Evolutionary conservation across 2,888 invertebrate species (phyloP).

Genomic region (Trachelus iudaicus): DNA sequence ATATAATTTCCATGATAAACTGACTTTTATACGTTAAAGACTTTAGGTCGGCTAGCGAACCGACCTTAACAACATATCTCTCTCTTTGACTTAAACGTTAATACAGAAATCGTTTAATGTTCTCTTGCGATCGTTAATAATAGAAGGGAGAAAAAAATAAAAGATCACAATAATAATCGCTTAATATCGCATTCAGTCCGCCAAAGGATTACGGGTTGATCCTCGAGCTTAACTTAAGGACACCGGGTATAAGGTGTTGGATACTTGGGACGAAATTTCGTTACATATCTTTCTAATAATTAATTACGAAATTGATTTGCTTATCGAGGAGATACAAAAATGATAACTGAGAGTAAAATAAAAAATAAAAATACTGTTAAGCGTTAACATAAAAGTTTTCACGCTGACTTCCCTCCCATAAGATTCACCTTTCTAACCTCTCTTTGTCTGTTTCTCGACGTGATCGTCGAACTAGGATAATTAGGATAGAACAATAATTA

Average conservation of each 20-base stretch:
- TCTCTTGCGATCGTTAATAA: background rate
- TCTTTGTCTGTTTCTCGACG: background rate
- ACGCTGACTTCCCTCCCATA: background rate
- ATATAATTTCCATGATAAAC: background rate
- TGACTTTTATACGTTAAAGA: constrained; percentile 5
- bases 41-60: background rate
- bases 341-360: background rate
- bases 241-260: background rate
- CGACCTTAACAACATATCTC: background rate
- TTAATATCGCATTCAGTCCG: background rate
- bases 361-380: constrained; percentile 4
- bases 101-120: background rate
- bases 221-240: background rate
- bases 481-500: background rate
- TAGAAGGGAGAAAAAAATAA: background rate
- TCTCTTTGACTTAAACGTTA: background rate
- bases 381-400: background rate
- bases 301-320: background rate
- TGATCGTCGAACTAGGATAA: background rate
- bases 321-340: background rate
- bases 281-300: background rate
- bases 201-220: background rate
- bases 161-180: background rate
- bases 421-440: background rate
- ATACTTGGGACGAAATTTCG: background rate